Base-by-base conservation (phyloP, 2,797 vertebrate genomes). In the Phataginus tetradactyla region DNA sequence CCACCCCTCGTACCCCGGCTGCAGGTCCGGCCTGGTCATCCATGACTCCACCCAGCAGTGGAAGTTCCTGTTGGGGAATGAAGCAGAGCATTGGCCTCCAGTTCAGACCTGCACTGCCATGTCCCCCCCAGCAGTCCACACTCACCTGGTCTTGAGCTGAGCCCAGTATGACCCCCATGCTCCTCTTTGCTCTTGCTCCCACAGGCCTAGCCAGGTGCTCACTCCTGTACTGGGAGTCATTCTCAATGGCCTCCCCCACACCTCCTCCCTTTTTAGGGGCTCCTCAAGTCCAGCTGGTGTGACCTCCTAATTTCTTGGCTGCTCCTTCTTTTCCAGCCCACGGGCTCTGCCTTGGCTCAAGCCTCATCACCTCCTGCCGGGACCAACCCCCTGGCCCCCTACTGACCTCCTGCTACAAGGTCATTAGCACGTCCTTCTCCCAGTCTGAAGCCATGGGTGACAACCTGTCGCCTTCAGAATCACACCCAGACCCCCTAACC, bases 41-140 rank as follows among this genome's bases (percentile, higher is more conserved):
- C 99, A 99, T 0, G 98, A 98, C 96, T 99, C 99, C 66, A 99
- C 98, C 99, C 99, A 99, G 96, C 99, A 99, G 61, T 99, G 99
- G 97, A 97, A 99, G 97, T 99, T 99, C 99, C 99, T 99, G 97
- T n/a, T 20, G 79, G 27, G 61, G 1, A 32, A 51, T 0, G n/a
- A 63, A 57, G 37, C 25, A 29, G 45, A 61, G 23, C 29, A 0
- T 7, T 14, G 37, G 11, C 15, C 37, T 18, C 45, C 39, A 1
- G 18, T 9, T 3, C 25, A 25, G 12, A 17, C 32, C 8, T 69
- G 4, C 13, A 0, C 13, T 3, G 29, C 37, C 29, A 8, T 55
- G 61, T 49, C 0, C 63, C 75, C 1, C 0, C 0, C 1, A 59
- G 49, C 69, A 32, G 55, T 27, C 59, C 9, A 18, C 17, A 13